Conservation (phyloP, 2,797 vertebrate species). For the Myotis myotis region DNA sequence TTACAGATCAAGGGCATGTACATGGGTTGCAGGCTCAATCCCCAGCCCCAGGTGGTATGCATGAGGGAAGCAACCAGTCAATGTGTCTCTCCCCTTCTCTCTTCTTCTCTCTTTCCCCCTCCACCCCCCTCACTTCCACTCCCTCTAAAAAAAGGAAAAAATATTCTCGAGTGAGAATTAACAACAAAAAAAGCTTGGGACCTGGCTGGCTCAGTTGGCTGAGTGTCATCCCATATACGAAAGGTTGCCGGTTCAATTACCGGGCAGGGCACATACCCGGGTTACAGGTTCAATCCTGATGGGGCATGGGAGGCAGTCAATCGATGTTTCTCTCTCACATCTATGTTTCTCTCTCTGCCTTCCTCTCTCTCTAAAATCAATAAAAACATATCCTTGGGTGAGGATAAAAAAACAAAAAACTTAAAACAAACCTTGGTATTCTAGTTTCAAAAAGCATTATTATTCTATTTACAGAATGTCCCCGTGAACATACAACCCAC, state of each 20-base stretch:
- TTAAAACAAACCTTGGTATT: background rate
- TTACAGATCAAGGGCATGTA: too few relatives aligned
- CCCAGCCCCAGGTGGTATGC: too few relatives aligned
- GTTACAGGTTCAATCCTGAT: background rate
- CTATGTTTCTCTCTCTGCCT: background rate
- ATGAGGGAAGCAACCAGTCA: too few relatives aligned
- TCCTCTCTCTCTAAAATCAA: background rate
- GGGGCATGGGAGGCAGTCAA: background rate
- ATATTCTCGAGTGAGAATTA: too few relatives aligned
- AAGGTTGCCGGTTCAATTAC: background rate
- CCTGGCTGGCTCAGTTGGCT: background rate
- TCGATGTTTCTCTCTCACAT: background rate
- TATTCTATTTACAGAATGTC: background rate
- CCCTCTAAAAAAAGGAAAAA: too few relatives aligned
- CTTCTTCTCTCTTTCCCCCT: too few relatives aligned
- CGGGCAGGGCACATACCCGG: background rate
- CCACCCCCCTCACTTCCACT: too few relatives aligned
- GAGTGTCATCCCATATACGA: background rate
- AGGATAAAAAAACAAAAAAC: background rate
- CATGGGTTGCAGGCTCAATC: too few relatives aligned
- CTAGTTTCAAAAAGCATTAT: conserved; percentile 5
- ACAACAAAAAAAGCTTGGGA: too few relatives aligned
- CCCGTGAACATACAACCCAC: background rate
- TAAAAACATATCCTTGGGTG: background rate
- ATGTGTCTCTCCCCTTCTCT: too few relatives aligned